Conservation (phyloP, 2,797 vertebrate species). For the Chaenodraco wilsoni region DNA sequence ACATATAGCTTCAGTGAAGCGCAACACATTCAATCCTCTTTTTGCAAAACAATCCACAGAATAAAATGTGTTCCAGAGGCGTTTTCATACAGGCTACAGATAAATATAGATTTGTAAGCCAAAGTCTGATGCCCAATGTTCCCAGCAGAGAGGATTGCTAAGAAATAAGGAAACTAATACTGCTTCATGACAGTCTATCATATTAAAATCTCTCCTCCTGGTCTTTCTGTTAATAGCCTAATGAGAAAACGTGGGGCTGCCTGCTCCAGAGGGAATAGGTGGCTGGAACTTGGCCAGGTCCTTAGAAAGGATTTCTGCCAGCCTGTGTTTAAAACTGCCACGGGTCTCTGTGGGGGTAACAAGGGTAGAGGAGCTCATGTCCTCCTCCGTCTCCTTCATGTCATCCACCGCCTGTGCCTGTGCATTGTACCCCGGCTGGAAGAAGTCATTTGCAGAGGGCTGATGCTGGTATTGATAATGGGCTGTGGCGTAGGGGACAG, state of each 20-base stretch:
- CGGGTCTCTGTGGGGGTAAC: slow-evolving; percentile 50
- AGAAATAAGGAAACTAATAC: slow-evolving; percentile 51
- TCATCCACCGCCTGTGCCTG: slow-evolving; percentile 43
- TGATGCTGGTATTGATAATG: slow-evolving; percentile 36
- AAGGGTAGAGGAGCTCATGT: slow-evolving; percentile 28
- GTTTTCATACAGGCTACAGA: slow-evolving; percentile 18
- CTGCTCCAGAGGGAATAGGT: slow-evolving; percentile 33
- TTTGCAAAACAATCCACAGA: slow-evolving; percentile 9
- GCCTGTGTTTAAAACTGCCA: slow-evolving; percentile 79
- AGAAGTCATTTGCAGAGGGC: slow-evolving; percentile 25
- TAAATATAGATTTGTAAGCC: slow-evolving; percentile 25
- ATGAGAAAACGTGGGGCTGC: slow-evolving; percentile 45
- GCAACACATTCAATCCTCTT: slow-evolving; percentile 18
- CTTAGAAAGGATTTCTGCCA: slow-evolving; percentile 80
- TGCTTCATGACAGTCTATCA: slow-evolving; percentile 49
- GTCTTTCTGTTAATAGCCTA: slow-evolving; percentile 54
- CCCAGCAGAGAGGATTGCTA: slow-evolving; percentile 27
- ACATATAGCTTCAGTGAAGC: neutral
- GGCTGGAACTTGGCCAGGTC: slow-evolving; percentile 76
- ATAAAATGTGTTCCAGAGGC: neutral
- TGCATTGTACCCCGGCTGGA: slow-evolving; percentile 21
- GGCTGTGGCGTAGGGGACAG: neutral
- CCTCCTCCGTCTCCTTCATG: slow-evolving; percentile 51
- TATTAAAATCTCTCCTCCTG: slow-evolving; percentile 41
- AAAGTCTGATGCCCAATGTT: slow-evolving; percentile 23